A percentile compares a stretch with the other conserved stretches of the same genome.
Evolutionary conservation across 2,113 vertebrate species (phyloP).

Genomic region (Typhlomys cinereus): DNA sequence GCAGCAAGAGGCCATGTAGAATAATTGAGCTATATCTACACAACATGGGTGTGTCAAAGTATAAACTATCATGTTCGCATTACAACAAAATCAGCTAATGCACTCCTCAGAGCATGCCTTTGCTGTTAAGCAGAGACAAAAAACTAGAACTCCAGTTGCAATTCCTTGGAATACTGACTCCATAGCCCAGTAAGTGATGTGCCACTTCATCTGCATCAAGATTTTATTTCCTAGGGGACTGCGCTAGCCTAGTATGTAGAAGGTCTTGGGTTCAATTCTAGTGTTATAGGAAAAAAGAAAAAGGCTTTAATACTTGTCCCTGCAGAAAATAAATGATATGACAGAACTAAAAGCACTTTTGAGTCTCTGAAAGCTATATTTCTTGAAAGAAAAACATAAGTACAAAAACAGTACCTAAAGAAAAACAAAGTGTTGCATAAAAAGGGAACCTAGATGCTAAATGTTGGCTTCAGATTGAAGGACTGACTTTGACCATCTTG

Average conservation of each 20-base stretch:
- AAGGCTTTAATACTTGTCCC: background rate
- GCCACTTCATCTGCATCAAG: background rate
- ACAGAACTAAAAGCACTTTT: slow-evolving; percentile 31
- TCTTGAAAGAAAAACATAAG: slow-evolving; percentile 19
- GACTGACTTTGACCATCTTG: background rate
- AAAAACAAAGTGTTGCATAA: background rate
- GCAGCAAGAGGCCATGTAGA: background rate
- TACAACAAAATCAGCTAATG: background rate
- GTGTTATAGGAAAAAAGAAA: background rate
- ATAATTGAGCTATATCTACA: background rate
- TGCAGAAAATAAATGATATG: slow-evolving; percentile 19
- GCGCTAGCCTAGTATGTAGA: background rate
- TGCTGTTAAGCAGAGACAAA: background rate
- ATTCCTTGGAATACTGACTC: background rate
- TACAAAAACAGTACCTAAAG: background rate
- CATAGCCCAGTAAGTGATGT: background rate
- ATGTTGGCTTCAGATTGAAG: slow-evolving; percentile 39
- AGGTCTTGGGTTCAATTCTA: background rate
- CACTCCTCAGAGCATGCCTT: background rate
- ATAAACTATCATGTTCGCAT: background rate
- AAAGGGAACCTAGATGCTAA: slow-evolving; percentile 32
- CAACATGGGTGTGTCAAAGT: background rate
- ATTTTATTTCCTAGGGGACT: background rate
- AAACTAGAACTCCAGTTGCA: background rate
- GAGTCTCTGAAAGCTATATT: slow-evolving; percentile 43